Evolutionary conservation across 2,113 vertebrate genomes (phyloP), one percentile per base, ranked within the genome.

Genomic region (Xyrauchen texanus): DNA sequence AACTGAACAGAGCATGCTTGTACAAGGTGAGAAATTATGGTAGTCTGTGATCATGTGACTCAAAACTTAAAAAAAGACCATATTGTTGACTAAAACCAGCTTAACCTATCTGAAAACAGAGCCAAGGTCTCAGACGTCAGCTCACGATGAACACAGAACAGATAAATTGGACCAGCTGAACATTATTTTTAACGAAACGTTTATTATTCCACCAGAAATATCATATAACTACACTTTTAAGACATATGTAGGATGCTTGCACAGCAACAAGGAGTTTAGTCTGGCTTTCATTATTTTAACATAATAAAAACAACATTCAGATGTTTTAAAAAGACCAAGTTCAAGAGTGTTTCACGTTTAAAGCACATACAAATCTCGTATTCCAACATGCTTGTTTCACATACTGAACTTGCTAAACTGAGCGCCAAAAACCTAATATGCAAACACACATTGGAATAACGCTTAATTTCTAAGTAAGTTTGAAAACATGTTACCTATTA

Each of bases 81-180:
- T 10, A 74, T 4, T 34, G 45, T 63, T 8, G 46, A 10, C 4
- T 42, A 13, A 13, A 74, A 51, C 3, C 6, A 13, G 6, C 15
- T 15, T 8, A 47, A 73, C 46, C 69, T 10, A 15, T 52, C 11
- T 63, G 1, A 63, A 34, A n/a, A 13, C 16, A 44, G 15, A 34
- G 57, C 15, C 12, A 2, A 61, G 60, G 58, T 58, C 72, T 63
- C 58, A 7, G 55, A 57, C 68, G 70, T 61, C 70, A 60, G 44
- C 46, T 16, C 69, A 60, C 5, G 21, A 34, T 34, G 21, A 34
- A 34, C 21, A 34, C 21, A 34, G 21, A 34, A 34, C 21, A 34
- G 21, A 1, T 1, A 34, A 34, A 34, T 1, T 34, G 21, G 21
- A 1, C 21, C 21, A 34, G 21, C 21, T 34, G 21, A 34, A 34